phyloP scores from a whole-genome alignment of 2,113 vertebrate species.

The Tychaedon coryphoeus region DNA sequence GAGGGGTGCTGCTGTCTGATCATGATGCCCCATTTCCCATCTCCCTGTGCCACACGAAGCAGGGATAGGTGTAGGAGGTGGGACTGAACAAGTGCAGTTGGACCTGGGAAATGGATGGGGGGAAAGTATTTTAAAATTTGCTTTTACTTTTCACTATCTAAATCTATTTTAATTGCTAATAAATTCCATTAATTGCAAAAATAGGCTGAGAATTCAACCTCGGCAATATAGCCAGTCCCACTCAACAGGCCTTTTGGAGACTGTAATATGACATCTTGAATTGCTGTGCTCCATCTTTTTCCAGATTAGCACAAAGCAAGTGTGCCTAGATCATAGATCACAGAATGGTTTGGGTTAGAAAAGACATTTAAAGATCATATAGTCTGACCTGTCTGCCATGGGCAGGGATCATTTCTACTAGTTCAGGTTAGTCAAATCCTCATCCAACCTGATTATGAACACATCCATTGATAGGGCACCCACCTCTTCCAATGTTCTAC shows the following conservation, averaged over 20 bases:
- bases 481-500: neutral
- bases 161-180: neutral
- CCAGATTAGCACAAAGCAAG: neutral
- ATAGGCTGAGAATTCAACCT: neutral
- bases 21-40: rapidly evolving
- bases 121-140: neutral
- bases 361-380: neutral
- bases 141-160: neutral
- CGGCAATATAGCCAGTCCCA: neutral
- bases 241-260: neutral
- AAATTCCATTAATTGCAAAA: neutral
- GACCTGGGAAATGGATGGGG: neutral
- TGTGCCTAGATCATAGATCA: no score
- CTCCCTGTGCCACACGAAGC: neutral
- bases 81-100: neutral
- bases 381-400: neutral
- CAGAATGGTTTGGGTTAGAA: neutral
- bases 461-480: no score
- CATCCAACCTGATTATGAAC: neutral
- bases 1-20: neutral
- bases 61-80: neutral
- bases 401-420: neutral
- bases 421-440: neutral
- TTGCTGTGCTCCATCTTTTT: neutral
- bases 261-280: neutral